Percentiles rank a stretch among this genome's conserved stretches.
Evolutionary conservation across 23 tunicate genomes (phyloP).

Genomic region (Trididemnum clinides): DNA sequence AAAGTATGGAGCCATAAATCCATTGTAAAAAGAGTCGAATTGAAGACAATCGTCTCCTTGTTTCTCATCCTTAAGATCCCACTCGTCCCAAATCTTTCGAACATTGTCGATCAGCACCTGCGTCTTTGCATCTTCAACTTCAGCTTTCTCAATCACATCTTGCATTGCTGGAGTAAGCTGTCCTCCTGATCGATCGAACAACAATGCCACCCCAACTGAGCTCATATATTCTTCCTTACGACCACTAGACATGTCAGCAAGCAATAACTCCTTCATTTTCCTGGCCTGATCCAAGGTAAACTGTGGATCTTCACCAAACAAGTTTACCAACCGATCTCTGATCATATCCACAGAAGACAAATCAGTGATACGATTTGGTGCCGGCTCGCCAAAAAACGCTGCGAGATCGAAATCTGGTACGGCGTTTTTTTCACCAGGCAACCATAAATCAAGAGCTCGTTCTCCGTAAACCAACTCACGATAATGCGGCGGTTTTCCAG

Average conservation of each 20-base stretch:
- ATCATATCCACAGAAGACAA: constrained; percentile 17
- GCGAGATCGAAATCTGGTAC: constrained; percentile 14
- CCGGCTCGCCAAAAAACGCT: constrained; percentile 7
- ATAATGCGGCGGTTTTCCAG: constrained; percentile 24
- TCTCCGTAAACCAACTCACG: constrained; percentile 34
- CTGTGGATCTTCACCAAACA: constrained; percentile 9
- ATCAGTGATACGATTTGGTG: constrained; percentile 23
- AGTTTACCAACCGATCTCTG: not conserved
- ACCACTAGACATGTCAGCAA: not conserved
- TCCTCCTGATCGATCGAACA: constrained; percentile 41
- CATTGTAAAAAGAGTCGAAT: constrained; percentile 35
- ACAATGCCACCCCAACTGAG: constrained; percentile 16
- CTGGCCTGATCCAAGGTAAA: not conserved
- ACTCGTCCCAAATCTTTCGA: constrained; percentile 7
- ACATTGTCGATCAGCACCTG: not conserved
- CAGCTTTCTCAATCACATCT: constrained; percentile 11
- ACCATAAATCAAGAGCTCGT: constrained; percentile 39
- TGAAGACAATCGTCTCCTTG: constrained; percentile 1
- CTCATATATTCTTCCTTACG: constrained; percentile 46
- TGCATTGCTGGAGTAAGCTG: constrained; percentile 7
- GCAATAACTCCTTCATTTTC: constrained; percentile 32
- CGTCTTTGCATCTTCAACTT: not conserved
- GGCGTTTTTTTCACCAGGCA: constrained; percentile 15
- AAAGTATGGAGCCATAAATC: constrained; percentile 35
- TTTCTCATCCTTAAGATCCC: not conserved